Evolutionary conservation across 2,888 invertebrate genomes (phyloP).

Genomic region (Diabrotica balteata): DNA sequence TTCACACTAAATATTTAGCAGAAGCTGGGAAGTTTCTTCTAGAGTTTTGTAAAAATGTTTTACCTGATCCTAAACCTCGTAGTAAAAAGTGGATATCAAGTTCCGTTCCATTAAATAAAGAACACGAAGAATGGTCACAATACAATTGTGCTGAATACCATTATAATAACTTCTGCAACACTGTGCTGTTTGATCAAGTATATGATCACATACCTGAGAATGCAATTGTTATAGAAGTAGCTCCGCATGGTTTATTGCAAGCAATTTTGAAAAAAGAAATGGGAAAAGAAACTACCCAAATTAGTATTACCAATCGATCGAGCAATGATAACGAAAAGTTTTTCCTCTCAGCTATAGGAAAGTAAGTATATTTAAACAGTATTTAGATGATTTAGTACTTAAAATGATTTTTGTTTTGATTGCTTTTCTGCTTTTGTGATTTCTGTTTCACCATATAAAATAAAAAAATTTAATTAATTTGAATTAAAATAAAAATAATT

Average conservation of each 20-base stretch:
- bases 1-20: constrained; percentile 81
- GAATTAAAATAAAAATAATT: too few relatives aligned
- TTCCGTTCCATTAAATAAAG: constrained; percentile 66
- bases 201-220: constrained; percentile 78
- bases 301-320: constrained; percentile 73
- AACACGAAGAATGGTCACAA: constrained; percentile 72
- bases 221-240: constrained; percentile 83
- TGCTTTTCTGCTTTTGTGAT: too few relatives aligned
- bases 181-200: constrained; percentile 76
- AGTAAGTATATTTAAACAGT: constrained; percentile 33
- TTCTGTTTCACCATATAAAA: too few relatives aligned
- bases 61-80: constrained; percentile 71
- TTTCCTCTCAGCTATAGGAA: constrained; percentile 51
- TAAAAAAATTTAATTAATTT: too few relatives aligned
- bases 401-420: too few relatives aligned
- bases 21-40: constrained; percentile 68
- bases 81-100: constrained; percentile 85
- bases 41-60: constrained; percentile 69
- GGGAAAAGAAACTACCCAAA: constrained; percentile 68
- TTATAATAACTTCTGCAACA: constrained; percentile 80
- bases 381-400: too few relatives aligned
- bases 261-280: constrained; percentile 80
- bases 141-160: constrained; percentile 84
- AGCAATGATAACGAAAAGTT: constrained; percentile 68
- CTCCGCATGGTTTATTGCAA: constrained; percentile 85